Evolutionary conservation across 2,797 vertebrate species (phyloP), one percentile per base, ranked within the genome.

Genomic region (Tachyglossus aculeatus): DNA sequence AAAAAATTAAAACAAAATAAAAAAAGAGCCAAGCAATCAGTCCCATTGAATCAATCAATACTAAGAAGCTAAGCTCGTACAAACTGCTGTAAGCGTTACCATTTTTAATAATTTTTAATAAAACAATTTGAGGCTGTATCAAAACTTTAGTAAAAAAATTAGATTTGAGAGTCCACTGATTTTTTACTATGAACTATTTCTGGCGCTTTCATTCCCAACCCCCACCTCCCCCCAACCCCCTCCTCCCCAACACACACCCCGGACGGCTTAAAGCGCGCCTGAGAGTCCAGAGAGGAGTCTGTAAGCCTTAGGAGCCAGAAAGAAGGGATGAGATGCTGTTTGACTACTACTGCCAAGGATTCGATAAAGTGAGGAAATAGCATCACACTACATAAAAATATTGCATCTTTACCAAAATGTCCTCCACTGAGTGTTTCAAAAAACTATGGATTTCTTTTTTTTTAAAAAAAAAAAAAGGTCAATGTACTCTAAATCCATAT

Each of bases 51-150:
- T 85, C 68, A 90, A 91, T 85, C 68, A 81, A 89, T 81, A 88
- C 91, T 81, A 85, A 84, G 89, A 90, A 84, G 84, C 92, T 92
- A 90, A 90, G 90, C 89, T 91, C 86, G 85, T 94, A 96, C 89
- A 96, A 95, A 96, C 93, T 87, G 94, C 91, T 90, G 88, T 92
- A 94, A 93, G 94, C 93, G 90, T 94, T 90, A 93, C 84, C 76
- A 43, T 80, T 93, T 94, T 90, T 86, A 88, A 93, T 80, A 77
- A 83, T 90, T 85, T 92, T 90, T 94, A 94, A 93, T 95, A 94
- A 96, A 96, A 96, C 91, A 87, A 92, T 93, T 93, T 91, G 94
- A 96, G 93, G 93, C 88, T 94, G 94, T 96, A 96, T 97, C 90
- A 94, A 94, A 94, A 93, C 86, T 92, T 91, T 88, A 91, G 91